These are phyloP conservation scores for Protaetia brevitarsis DNA, from an alignment of 1,140 invertebrate species.

Conservation along the genomic window DNA sequence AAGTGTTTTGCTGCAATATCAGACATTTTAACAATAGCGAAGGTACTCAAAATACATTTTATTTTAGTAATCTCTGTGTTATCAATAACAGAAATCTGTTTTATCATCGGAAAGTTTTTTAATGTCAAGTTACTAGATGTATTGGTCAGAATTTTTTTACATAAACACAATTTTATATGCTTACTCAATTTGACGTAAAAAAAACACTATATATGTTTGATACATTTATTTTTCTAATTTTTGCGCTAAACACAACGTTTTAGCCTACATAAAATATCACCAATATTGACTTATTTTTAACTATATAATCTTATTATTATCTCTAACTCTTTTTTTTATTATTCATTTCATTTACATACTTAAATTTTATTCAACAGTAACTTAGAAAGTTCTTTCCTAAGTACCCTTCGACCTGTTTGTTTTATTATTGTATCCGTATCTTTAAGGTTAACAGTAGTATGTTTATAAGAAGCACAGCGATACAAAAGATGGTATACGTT, in stretches of 20 bases:
- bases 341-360: background rate
- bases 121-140: no score
- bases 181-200: background rate
- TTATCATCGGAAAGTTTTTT: no score
- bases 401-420: background rate
- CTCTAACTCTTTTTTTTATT: constrained; percentile 11
- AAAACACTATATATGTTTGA: background rate
- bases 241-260: constrained; percentile 33
- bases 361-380: constrained; percentile 13
- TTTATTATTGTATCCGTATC: background rate
- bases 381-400: constrained; percentile 20
- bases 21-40: no score
- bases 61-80: no score
- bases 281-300: constrained; percentile 37
- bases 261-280: constrained; percentile 44
- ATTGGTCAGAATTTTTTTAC: no score
- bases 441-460: constrained; percentile 1
- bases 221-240: constrained; percentile 24
- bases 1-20: no score
- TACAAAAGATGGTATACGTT: constrained; percentile 13
- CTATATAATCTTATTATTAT: constrained; percentile 1
- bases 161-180: no score
- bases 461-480: constrained; percentile 21
- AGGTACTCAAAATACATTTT: no score
- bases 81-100: no score